Conservation (phyloP, 2,888 invertebrate species). For the Mesorhabditis sp. region DNA sequence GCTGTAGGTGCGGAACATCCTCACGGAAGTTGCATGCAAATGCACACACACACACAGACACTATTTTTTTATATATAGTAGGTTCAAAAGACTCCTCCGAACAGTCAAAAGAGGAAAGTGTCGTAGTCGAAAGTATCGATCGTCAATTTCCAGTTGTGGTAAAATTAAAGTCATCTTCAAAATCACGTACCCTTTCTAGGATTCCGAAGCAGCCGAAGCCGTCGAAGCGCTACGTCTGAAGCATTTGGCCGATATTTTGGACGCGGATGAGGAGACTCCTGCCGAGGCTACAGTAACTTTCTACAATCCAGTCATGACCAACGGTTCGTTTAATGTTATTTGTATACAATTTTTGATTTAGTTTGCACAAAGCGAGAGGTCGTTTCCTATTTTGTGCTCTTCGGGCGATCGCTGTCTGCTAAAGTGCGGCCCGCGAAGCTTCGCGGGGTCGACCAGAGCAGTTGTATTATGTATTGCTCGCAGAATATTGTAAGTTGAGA, state of each 20-base stretch:
- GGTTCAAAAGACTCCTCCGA: neutral
- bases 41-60: too few relatives aligned
- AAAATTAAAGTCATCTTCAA: neutral
- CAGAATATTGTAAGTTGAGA: constrained; percentile 29
- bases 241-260: constrained; percentile 1
- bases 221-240: neutral
- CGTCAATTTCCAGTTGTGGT: neutral
- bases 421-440: constrained; percentile 22
- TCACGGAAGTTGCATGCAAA: too few relatives aligned
- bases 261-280: neutral
- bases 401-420: constrained; percentile 24
- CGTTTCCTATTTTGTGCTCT: constrained; percentile 32
- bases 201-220: neutral
- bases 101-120: neutral
- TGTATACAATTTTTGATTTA: neutral
- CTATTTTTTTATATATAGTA: too few relatives aligned
- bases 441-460: constrained; percentile 34
- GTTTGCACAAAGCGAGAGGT: constrained; percentile 26
- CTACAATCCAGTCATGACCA: neutral
- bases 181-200: neutral
- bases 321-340: neutral
- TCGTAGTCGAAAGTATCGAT: neutral
- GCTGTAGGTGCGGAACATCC: too few relatives aligned
- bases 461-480: constrained; percentile 40
- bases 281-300: neutral